phyloP scores from a whole-genome alignment of 2,797 vertebrate species.

The Threskiornis aethiopicus region DNA sequence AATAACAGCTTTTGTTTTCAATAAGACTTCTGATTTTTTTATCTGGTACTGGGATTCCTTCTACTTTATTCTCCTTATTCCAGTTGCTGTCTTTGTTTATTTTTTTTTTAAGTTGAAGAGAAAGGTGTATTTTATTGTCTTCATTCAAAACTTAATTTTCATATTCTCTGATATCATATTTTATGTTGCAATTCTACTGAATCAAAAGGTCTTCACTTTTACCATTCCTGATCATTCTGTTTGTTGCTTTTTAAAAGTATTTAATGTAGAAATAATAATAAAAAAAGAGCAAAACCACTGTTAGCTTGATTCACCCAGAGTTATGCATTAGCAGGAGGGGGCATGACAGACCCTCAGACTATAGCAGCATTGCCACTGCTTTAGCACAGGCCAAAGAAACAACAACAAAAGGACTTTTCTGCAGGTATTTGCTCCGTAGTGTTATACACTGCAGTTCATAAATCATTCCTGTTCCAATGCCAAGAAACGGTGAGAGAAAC shows the following conservation, averaged over 20 bases:
- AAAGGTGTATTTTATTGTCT: background rate
- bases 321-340: accelerated
- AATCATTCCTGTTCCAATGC: background rate
- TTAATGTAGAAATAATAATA: background rate
- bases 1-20: conserved; percentile 44
- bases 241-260: background rate
- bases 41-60: background rate
- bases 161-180: background rate
- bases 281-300: background rate
- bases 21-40: conserved; percentile 26
- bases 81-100: background rate
- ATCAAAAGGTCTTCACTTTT: background rate
- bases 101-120: background rate
- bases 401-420: background rate
- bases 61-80: background rate
- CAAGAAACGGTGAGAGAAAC: background rate
- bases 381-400: background rate
- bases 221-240: background rate
- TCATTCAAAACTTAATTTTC: background rate
- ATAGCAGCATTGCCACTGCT: background rate
- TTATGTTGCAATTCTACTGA: background rate
- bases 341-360: background rate
- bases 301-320: background rate
- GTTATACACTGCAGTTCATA: background rate
- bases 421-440: background rate